phyloP scores from a whole-genome alignment of 1,140 invertebrate species.

The Metopolophium dirhodum region DNA sequence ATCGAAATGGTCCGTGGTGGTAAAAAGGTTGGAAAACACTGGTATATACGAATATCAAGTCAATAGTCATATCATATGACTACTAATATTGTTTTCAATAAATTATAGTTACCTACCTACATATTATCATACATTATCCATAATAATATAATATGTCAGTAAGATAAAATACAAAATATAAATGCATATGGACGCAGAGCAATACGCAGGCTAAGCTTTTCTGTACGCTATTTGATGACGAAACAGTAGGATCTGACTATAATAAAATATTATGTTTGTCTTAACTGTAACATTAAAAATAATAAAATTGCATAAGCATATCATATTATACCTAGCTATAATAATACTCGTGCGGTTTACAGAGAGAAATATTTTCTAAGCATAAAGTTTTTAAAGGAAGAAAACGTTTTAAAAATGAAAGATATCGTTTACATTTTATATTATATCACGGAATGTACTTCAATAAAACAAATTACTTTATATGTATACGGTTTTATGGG shows the following conservation, averaged over 20 bases:
- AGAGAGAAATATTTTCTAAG: not conserved
- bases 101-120: too few species aligned
- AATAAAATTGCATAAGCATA: not conserved
- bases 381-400: not conserved
- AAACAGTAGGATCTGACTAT: not conserved
- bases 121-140: too few species aligned
- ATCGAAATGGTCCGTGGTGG: too few species aligned
- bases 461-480: conserved; percentile 36
- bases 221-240: not conserved
- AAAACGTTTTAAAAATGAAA: not conserved
- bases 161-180: not conserved
- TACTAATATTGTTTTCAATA: too few species aligned
- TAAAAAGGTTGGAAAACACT: too few species aligned
- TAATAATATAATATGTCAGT: too few species aligned
- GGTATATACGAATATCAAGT: too few species aligned
- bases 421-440: not conserved
- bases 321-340: not conserved
- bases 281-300: not conserved
- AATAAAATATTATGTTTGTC: not conserved
- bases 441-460: not conserved
- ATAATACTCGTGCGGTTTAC: not conserved
- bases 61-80: too few species aligned
- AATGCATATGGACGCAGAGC: not conserved
- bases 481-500: not conserved
- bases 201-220: not conserved